These are phyloP conservation scores for Cyphomyrmex costatus DNA, from an alignment of 1,140 invertebrate species.

Conservation along the genomic window DNA sequence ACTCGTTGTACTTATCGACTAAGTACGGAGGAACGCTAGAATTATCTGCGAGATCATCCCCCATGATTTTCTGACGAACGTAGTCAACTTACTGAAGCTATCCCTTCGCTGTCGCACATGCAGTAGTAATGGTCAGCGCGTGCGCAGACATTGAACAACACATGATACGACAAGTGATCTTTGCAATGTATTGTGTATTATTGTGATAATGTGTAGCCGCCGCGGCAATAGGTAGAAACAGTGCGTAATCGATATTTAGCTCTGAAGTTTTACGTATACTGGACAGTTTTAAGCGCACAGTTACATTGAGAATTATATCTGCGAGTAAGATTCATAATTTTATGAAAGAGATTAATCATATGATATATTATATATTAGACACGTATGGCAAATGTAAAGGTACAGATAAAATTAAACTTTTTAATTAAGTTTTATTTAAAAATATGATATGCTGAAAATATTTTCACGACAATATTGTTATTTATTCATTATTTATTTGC, in stretches of 20 bases:
- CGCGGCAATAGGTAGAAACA: slow-evolving; percentile 33
- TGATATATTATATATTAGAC: neutral
- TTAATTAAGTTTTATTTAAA: slow-evolving; percentile 18
- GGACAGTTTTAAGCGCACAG: neutral
- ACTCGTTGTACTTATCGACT: slow-evolving; percentile 22
- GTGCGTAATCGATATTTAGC: slow-evolving; percentile 19
- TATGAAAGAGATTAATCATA: neutral
- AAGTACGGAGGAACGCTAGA: neutral
- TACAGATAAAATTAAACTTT: neutral
- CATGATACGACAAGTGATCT: neutral
- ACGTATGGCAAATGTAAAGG: neutral
- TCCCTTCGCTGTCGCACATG: neutral
- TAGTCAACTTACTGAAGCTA: neutral
- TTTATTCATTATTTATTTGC: slow-evolving; percentile 22
- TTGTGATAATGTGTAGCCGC: slow-evolving; percentile 11
- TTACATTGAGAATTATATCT: neutral
- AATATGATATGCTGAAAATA: neutral
- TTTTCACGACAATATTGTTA: neutral
- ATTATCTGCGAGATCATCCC: neutral
- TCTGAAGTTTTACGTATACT: neutral
- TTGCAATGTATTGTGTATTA: slow-evolving; percentile 9
- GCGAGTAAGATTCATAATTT: neutral
- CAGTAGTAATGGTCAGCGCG: slow-evolving; percentile 31
- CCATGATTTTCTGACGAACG: slow-evolving; percentile 25
- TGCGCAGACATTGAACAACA: slow-evolving; percentile 26